Conservation (phyloP, 1,140 invertebrate species). For the Papilio xuthus region DNA sequence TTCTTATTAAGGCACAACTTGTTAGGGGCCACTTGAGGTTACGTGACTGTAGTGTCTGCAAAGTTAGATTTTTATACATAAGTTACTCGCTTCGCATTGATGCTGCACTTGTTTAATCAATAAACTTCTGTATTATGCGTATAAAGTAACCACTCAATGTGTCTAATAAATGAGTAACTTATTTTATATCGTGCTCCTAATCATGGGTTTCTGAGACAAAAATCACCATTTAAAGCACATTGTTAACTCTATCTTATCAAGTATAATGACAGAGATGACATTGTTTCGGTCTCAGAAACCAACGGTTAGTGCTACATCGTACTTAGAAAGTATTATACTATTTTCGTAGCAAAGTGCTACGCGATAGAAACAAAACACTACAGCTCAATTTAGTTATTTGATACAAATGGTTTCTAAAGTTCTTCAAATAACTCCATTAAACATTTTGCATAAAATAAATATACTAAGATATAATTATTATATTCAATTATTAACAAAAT, state of each 20-base stretch:
- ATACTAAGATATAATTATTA: not conserved
- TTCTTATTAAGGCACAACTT: slow-evolving; percentile 65
- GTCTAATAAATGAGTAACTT: no score
- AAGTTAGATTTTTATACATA: slow-evolving; percentile 34
- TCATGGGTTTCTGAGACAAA: no score
- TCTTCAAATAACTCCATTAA: no score
- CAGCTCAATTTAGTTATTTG: not conserved
- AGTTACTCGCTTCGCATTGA: not conserved
- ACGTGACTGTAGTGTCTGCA: slow-evolving; percentile 51
- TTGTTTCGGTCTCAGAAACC: no score
- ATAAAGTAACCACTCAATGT: not conserved
- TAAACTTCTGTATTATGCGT: not conserved
- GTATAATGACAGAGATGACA: no score
- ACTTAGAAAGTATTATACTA: no score
- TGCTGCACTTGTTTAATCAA: not conserved
- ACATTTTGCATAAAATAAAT: no score
- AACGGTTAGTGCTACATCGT: not conserved
- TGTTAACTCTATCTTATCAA: no score
- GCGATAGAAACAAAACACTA: not conserved
- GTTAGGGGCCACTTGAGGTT: slow-evolving; percentile 55
- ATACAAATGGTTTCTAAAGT: no score
- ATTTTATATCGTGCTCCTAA: no score
- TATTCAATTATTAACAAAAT: not conserved
- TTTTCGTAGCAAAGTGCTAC: not conserved
- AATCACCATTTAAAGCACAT: no score